Evolutionary conservation across 2,113 vertebrate genomes (phyloP), one percentile per base, ranked within the genome.

Genomic region (Macrotis lagotis): DNA sequence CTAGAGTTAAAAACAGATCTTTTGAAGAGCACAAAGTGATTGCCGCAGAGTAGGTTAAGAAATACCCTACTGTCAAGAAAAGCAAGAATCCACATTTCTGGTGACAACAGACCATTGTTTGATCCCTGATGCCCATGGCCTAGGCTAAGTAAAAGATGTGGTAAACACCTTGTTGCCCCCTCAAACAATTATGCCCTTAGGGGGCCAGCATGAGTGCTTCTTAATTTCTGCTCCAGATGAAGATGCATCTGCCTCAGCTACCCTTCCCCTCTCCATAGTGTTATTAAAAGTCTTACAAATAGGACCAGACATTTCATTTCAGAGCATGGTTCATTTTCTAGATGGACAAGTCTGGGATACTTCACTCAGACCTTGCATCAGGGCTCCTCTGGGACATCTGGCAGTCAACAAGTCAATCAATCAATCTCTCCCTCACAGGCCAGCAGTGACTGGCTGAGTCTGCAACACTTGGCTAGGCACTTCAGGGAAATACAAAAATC

Each of bases 311-410:
- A 83, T 83, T 83, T 83, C 66, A 83, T 83, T 83, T 83, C 66
- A 83, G n/a, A 83, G 48, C 47, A 50, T 16, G 11, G 50, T 0
- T 11, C 37, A 5, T 49, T 48, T 49, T 44, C 25, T 37, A 37
- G n/a, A 7, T 44, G 44, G n/a, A 90, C 92, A 88, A 83, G 3
- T 55, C 48, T n/a, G 10, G 50, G 31, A 47, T n/a, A 4, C 48
- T 88, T 91, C 83, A n/a, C 9, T 11, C 26, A 47, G 16, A 25
- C n/a, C 44, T 6, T 50, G 37, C 51, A 53, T 74, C 49, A 47
- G 0, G 2, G 28, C 0, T 8, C 11, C 8, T 1, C 3, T 8
- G 10, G 9, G 74, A 48, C 4, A 2, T 0, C 24, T 47, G 31
- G 47, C 48, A 22, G 37, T n/a, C 14, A 50, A 31, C 44, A 83